phyloP scores from a whole-genome alignment of 2,113 vertebrate species.

The Ciconia boyciana region DNA sequence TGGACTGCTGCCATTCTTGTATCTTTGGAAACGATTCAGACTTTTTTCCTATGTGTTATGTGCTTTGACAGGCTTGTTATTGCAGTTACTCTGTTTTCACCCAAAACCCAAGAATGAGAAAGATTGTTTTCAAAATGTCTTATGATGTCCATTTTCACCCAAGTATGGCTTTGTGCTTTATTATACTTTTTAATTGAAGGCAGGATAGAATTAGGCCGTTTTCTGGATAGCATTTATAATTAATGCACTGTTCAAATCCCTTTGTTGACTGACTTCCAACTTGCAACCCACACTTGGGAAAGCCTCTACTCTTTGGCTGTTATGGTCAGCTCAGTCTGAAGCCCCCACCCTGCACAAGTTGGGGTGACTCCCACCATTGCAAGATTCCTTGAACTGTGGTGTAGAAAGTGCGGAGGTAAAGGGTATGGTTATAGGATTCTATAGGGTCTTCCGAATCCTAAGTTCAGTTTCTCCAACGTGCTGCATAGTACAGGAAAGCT shows the following conservation, averaged over 20 bases:
- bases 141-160: background rate
- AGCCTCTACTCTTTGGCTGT: background rate
- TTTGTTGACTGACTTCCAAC: background rate
- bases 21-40: background rate
- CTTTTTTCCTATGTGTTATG: background rate
- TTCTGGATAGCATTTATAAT: background rate
- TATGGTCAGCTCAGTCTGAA: fast-evolving
- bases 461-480: background rate
- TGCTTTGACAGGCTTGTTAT: background rate
- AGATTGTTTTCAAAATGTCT: background rate
- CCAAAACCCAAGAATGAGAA: background rate
- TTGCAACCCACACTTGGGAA: background rate
- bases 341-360: background rate
- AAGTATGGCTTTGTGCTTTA: background rate
- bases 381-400: background rate
- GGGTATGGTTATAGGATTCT: background rate
- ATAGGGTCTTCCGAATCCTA: background rate
- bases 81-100: background rate
- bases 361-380: background rate
- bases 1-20: background rate
- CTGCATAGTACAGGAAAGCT: background rate
- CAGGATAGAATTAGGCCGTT: background rate
- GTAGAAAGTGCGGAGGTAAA: background rate
- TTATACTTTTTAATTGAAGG: background rate
- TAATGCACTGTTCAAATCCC: background rate